phyloP scores from a whole-genome alignment of 2,113 vertebrate species.

The Pogona vitticeps region DNA sequence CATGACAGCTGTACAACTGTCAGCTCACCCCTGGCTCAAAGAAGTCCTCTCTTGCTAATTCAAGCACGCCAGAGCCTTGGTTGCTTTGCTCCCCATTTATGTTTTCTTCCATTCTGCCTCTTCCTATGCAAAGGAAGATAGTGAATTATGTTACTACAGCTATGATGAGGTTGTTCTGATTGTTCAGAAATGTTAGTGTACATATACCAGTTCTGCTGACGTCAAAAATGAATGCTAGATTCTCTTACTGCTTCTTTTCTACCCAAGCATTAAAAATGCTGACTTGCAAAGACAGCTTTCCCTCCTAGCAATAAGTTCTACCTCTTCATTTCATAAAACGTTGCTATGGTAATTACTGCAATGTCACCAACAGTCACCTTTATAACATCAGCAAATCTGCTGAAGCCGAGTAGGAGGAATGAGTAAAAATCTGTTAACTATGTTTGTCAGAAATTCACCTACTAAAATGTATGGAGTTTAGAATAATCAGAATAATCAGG shows the following conservation, averaged over 20 bases:
- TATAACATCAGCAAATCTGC: slow-evolving; percentile 53
- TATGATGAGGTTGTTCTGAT: background rate
- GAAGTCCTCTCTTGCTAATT: background rate
- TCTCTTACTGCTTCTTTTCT: fast-evolving
- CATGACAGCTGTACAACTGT: background rate
- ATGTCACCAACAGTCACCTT: slow-evolving; percentile 37
- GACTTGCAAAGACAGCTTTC: slow-evolving; percentile 5
- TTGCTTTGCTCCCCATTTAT: background rate
- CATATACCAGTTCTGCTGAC: slow-evolving; percentile 30
- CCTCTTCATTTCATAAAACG: slow-evolving; percentile 41
- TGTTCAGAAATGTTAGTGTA: slow-evolving; percentile 1
- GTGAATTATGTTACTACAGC: background rate
- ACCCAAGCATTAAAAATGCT: background rate
- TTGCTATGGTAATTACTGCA: slow-evolving; percentile 64
- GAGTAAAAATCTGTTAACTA: background rate
- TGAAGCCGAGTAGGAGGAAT: background rate
- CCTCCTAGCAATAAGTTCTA: slow-evolving; percentile 35
- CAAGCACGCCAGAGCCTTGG: background rate
- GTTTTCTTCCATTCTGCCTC: background rate
- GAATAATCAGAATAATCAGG: slow-evolving; percentile 17
- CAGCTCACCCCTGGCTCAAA: background rate
- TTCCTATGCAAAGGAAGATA: background rate
- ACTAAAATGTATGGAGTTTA: background rate
- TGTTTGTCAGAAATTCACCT: slow-evolving; percentile 32
- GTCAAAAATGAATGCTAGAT: slow-evolving; percentile 13